Evolutionary conservation across 2,888 invertebrate species (phyloP).

Genomic region (Chymomyza caudatula): DNA sequence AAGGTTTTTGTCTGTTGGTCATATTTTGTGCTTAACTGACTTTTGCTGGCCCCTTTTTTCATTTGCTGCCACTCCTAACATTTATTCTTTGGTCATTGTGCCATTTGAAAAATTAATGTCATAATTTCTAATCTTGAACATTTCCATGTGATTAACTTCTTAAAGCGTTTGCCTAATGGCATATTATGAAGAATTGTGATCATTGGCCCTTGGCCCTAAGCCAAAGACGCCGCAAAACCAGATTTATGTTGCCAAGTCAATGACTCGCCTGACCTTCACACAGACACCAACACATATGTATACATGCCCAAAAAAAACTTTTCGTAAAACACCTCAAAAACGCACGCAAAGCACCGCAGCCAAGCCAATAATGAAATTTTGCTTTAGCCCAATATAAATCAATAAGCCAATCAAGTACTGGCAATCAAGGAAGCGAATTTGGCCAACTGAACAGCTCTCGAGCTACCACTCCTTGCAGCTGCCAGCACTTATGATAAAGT

Average conservation of each 20-base stretch:
- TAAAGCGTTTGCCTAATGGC: conserved; percentile 57
- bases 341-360: neutral
- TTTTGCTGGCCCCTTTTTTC: conserved; percentile 39
- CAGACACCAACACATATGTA: neutral
- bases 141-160: conserved; percentile 71
- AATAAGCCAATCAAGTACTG: conserved; percentile 60
- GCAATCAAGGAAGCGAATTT: conserved; percentile 35
- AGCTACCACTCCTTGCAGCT: neutral
- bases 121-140: conserved; percentile 70
- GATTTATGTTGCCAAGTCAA: conserved; percentile 20
- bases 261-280: conserved; percentile 29
- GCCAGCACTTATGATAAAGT: neutral
- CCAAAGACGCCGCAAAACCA: conserved; percentile 48
- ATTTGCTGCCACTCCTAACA: neutral
- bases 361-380: conserved; percentile 43
- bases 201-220: conserved; percentile 29
- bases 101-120: conserved; percentile 59
- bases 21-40: conserved; percentile 62
- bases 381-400: conserved; percentile 43
- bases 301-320: conserved; percentile 17
- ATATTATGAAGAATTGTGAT: conserved; percentile 38
- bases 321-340: conserved; percentile 6
- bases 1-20: conserved; percentile 47
- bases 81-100: conserved; percentile 1
- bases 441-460: neutral